Percentiles rank a stretch among this genome's conserved stretches.
These are phyloP conservation scores for Chironomus striatipennis DNA, from an alignment of 1,140 invertebrate genomes.

Conservation along the genomic window DNA sequence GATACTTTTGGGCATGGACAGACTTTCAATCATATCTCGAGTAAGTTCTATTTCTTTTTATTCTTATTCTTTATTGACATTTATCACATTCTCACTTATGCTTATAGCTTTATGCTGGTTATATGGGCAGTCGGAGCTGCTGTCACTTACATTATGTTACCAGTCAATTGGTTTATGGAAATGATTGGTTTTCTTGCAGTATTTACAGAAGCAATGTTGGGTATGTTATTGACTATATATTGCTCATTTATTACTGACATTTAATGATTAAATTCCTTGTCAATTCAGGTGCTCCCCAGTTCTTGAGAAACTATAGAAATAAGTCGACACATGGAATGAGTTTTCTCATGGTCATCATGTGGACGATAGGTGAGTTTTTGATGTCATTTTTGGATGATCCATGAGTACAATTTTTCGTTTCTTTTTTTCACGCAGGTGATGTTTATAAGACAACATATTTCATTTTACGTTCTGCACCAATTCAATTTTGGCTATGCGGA, in stretches of 20 bases:
- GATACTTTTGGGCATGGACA: conserved; percentile 98
- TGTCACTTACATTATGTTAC: conserved; percentile 80
- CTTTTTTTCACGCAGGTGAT: conserved; percentile 47
- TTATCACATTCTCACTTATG: not conserved
- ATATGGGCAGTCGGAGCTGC: conserved; percentile 75
- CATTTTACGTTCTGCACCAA: conserved; percentile 75
- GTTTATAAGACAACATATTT: conserved; percentile 97
- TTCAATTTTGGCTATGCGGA: conserved; percentile 95
- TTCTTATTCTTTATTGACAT: not conserved
- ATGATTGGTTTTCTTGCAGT: conserved; percentile 86
- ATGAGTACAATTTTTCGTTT: not conserved
- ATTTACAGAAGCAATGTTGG: conserved; percentile 94
- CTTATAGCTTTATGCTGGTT: conserved; percentile 62
- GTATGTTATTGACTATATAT: conserved; percentile 36
- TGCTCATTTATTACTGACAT: conserved; percentile 25
- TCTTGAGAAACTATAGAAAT: conserved; percentile 69
- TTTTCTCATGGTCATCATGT: conserved; percentile 91
- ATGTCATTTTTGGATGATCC: not conserved
- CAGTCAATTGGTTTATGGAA: conserved; percentile 76
- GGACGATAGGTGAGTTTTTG: conserved; percentile 62
- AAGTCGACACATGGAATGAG: conserved; percentile 70
- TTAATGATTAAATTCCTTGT: conserved; percentile 26
- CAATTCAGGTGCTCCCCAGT: conserved; percentile 64
- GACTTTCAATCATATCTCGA: conserved; percentile 95
- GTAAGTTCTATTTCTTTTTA: not conserved